Conservation (phyloP, 2,888 invertebrate species). For the Adelphocoris suturalis region DNA sequence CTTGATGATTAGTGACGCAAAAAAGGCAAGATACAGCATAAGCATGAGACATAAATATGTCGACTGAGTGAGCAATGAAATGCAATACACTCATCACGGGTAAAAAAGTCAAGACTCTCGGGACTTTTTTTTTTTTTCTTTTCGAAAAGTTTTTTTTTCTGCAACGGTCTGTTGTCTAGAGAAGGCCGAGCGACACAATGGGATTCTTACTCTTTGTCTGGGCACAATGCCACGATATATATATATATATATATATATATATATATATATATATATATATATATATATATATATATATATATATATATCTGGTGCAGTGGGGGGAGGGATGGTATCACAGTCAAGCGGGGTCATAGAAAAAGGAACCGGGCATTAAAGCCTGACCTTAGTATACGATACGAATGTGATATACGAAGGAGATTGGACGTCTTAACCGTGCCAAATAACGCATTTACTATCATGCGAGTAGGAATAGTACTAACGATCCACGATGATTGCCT, state of each 20-base stretch:
- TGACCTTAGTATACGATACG: not conserved
- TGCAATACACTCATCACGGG: no score
- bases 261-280: not conserved
- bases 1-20: no score
- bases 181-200: not conserved
- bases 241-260: not conserved
- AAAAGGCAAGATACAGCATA: no score
- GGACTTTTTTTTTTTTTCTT: no score
- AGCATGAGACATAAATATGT: no score
- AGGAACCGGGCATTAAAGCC: not conserved
- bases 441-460: no score
- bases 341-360: not conserved
- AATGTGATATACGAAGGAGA: no score
- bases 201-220: not conserved
- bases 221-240: constrained; percentile 32
- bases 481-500: no score
- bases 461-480: no score
- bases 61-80: no score
- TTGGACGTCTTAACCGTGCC: no score
- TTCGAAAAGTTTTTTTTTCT: not conserved
- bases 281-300: not conserved
- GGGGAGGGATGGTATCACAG: not conserved
- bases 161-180: not conserved
- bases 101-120: not conserved
- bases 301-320: not conserved